Evolutionary conservation across 2,113 vertebrate species (phyloP), one percentile per base, ranked within the genome.

Genomic region (Laticauda laticaudata): DNA sequence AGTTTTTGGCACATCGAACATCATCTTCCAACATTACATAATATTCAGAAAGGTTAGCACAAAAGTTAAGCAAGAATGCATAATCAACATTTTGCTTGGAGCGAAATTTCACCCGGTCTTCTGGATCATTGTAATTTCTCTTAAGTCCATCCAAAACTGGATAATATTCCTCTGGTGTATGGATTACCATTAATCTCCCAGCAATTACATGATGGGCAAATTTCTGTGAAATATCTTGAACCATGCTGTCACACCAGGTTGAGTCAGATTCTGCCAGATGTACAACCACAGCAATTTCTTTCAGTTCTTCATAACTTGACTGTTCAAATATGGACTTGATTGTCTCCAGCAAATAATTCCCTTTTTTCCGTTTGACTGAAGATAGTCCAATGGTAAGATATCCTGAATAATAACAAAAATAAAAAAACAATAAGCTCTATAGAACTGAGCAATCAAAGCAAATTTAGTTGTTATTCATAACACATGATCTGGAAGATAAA

Each of bases 1-100:
- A 99, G 96, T 99, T 99, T 96, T 98, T 98, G 86, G 99, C 99
- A 96, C 99, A 99, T 91, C 98, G 98, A 48, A 99, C 99, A 0
- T 99, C 99, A 0, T 99, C 99, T 96, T 99, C 99, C 86, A 99
- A 94, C 99, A 99, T 99, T 96, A 99, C 98, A 93, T 99, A 99
- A 96, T 99, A 99, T 89, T 99, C 97, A n/a, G 99, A 99, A 43
- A 99, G 98, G 96, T 99, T 99, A 55, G 99, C 99, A 97, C 99
- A 99, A 94, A 99, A 99, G 96, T 99, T 99, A 48, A 99, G 96
- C 92, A 98, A 95, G 93, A 98, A 98, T 91, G 98, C 98, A 61
- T 98, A 98, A 97, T 99, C 99, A 91, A 99, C 98, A 85, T 99
- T 99, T 97, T 99, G 99, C 95, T 99, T 99, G 48, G 99, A 99